Percentiles rank a stretch among this genome's conserved stretches.
phyloP scores from a whole-genome alignment of 2,113 vertebrate genomes.

The Stomatorhinus ivindoensis region DNA sequence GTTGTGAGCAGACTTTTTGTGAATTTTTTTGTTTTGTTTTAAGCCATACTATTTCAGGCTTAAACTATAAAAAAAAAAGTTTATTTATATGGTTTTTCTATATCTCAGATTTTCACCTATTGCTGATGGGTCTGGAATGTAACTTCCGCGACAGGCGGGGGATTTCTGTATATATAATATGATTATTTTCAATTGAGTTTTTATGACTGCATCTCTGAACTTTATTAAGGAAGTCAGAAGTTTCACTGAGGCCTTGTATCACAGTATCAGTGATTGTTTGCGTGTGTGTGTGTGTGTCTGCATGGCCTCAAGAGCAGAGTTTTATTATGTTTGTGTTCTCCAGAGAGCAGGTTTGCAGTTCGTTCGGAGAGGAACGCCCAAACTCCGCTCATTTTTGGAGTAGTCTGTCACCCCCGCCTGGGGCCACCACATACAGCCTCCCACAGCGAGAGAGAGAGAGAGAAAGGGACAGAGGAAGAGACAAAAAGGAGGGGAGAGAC shows the following conservation, averaged over 20 bases:
- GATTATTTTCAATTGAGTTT: neutral
- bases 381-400: constrained; percentile 16
- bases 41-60: no score
- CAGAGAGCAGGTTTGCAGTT: neutral
- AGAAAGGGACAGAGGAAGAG: constrained; percentile 23
- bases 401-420: constrained; percentile 40
- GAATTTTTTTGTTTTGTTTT: no score
- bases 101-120: no score
- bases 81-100: no score
- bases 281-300: neutral
- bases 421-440: constrained; percentile 41
- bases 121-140: no score
- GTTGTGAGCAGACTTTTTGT: no score
- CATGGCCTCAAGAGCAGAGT: neutral
- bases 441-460: constrained; percentile 15
- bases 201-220: neutral
- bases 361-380: constrained; percentile 7
- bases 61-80: no score
- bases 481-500: constrained; percentile 17
- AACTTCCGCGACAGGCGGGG: no score
- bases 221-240: neutral
- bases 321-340: constrained; percentile 1
- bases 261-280: neutral
- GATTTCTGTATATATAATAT: neutral
- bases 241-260: neutral